Conservation (phyloP, 1,140 invertebrate genomes). For the Drosophila aff. region DNA sequence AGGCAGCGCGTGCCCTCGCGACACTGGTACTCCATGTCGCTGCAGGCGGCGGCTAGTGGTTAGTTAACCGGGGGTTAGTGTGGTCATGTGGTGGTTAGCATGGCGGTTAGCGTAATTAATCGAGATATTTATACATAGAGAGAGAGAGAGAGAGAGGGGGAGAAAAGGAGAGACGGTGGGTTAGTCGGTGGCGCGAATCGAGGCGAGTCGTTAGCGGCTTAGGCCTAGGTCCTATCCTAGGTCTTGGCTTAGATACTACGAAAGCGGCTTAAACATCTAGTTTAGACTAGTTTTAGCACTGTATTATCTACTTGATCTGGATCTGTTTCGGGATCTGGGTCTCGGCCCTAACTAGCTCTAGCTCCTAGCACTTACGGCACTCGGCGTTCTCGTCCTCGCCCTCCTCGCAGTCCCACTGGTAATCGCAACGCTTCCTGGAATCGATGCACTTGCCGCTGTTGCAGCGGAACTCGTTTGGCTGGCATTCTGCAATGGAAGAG, state of each 20-base stretch:
- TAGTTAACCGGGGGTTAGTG: constrained; percentile 53
- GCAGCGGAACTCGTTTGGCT: constrained; percentile 88
- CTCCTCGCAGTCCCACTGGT: constrained; percentile 87
- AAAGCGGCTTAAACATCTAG: constrained; percentile 51
- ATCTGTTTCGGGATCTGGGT: neutral
- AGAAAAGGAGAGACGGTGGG: constrained; percentile 7
- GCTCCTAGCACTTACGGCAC: constrained; percentile 86
- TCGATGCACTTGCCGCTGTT: constrained; percentile 89
- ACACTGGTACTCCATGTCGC: constrained; percentile 87
- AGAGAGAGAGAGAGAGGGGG: neutral
- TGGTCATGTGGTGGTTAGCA: constrained; percentile 26
- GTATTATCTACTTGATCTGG: constrained; percentile 2
- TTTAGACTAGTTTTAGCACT: constrained; percentile 38
- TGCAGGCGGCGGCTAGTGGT: constrained; percentile 86
- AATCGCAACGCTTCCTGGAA: constrained; percentile 87
- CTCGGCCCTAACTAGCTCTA: neutral
- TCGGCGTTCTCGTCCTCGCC: constrained; percentile 88
- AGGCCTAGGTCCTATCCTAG: neutral
- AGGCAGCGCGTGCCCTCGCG: constrained; percentile 86
- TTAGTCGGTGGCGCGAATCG: neutral
- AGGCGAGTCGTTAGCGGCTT: neutral
- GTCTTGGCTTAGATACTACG: constrained; percentile 20
- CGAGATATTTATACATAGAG: constrained; percentile 13
- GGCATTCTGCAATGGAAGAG: constrained; percentile 86
- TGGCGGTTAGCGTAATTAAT: constrained; percentile 33